phyloP scores from a whole-genome alignment of 2,113 vertebrate genomes.

The Mixornis gularis region DNA sequence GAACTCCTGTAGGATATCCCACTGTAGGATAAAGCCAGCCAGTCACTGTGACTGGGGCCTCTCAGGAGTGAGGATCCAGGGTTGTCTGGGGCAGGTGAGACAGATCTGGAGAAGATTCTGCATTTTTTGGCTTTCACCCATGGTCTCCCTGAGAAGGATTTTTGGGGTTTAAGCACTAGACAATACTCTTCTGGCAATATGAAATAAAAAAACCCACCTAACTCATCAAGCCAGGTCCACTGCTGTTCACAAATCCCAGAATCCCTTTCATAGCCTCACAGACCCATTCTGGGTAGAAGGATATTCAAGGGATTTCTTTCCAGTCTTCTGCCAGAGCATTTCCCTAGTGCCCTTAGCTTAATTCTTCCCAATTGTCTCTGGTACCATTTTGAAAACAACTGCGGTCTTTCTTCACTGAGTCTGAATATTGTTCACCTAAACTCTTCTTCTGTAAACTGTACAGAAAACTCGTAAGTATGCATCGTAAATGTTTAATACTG shows the following conservation, averaged over 20 bases:
- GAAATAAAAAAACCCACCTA: not conserved
- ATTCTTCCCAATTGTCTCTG: not conserved
- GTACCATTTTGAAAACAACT: not conserved
- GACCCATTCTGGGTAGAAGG: not conserved
- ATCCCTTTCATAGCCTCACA: not conserved
- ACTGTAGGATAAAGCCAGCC: not conserved
- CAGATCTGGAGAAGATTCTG: not conserved
- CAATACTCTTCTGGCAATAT: not conserved
- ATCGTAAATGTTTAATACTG: not conserved
- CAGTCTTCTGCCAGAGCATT: not conserved
- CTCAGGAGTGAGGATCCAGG: not conserved
- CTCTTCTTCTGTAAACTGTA: not conserved
- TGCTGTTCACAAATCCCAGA: not conserved
- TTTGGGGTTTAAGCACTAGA: not conserved
- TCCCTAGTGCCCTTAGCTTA: not conserved
- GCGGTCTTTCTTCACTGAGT: not conserved
- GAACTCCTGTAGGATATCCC: not conserved
- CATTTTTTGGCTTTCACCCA: not conserved
- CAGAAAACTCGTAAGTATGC: not conserved
- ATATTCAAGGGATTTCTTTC: not conserved
- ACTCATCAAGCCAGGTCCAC: not conserved
- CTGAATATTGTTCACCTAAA: not conserved
- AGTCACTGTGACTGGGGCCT: not conserved
- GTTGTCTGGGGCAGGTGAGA: not conserved
- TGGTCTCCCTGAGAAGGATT: not conserved